Conservation (phyloP, 1,140 invertebrate species). For the Pentalonia nigronervosa region DNA sequence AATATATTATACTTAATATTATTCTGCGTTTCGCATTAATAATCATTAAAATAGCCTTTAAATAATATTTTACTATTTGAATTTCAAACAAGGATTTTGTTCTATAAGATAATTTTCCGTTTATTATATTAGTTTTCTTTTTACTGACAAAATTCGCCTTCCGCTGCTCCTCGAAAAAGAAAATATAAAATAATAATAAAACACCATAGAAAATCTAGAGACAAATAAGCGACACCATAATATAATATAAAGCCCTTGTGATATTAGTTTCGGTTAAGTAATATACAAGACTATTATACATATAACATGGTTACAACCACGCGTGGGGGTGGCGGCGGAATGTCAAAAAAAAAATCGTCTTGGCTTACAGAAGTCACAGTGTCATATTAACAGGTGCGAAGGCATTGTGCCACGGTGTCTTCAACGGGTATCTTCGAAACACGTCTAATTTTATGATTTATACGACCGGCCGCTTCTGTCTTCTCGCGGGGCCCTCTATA, state of each 20-base stretch:
- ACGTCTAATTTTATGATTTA: constrained; percentile 58
- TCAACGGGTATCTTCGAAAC: constrained; percentile 46
- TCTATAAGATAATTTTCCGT: background rate
- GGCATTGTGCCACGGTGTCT: constrained; percentile 53
- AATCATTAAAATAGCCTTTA: background rate
- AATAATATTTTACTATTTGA: background rate
- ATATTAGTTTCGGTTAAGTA: constrained; percentile 52
- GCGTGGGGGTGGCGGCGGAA: constrained; percentile 30
- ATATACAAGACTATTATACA: background rate
- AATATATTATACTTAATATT: background rate
- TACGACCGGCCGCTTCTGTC: constrained; percentile 57
- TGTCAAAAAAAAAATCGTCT: constrained; percentile 39
- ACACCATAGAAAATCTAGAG: background rate
- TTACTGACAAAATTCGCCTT: background rate
- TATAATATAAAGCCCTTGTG: background rate
- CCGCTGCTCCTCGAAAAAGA: background rate
- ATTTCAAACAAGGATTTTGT: background rate
- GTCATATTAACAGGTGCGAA: constrained; percentile 56
- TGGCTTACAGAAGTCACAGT: constrained; percentile 51
- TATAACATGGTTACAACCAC: background rate
- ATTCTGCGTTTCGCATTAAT: background rate
- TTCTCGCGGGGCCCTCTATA: constrained; percentile 24
- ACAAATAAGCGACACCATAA: constrained; percentile 12
- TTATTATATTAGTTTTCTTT: background rate
- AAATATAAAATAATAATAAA: constrained; percentile 27